Conservation (phyloP, 2,797 vertebrate species). For the Salmo trutta region DNA sequence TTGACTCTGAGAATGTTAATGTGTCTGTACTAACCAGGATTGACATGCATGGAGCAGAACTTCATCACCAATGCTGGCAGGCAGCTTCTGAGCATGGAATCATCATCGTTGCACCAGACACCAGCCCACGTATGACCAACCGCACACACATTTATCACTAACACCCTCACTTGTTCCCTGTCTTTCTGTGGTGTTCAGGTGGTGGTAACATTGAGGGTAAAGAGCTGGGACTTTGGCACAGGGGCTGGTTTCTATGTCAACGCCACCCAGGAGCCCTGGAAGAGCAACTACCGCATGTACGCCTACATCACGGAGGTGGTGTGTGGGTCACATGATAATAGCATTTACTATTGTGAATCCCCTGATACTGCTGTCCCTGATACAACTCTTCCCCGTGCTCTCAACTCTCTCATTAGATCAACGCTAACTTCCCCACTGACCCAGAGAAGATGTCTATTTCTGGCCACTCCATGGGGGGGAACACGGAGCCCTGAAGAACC, state of each 20-base stretch:
- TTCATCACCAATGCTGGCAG: slow-evolving; percentile 91
- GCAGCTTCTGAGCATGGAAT: slow-evolving; percentile 86
- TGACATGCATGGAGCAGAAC: slow-evolving; percentile 96
- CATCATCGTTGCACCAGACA: slow-evolving; percentile 88
- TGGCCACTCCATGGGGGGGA: slow-evolving; percentile 95
- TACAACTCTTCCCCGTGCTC: slow-evolving; percentile 3
- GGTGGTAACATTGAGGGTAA: slow-evolving; percentile 92
- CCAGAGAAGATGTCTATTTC: slow-evolving; percentile 86
- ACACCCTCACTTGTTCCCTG: not conserved
- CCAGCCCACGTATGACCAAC: slow-evolving; percentile 86
- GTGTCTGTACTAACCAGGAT: slow-evolving; percentile 65
- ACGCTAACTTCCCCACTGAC: slow-evolving; percentile 87
- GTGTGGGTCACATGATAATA: slow-evolving; percentile 21
- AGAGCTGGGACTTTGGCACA: slow-evolving; percentile 94
- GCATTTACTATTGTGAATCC: not conserved
- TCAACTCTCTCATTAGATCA: slow-evolving; percentile 89
- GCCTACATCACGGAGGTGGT: slow-evolving; percentile 92
- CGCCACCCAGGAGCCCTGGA: slow-evolving; percentile 92
- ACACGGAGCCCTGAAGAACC: slow-evolving; percentile 91
- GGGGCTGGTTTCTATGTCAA: slow-evolving; percentile 95
- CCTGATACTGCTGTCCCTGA: not conserved
- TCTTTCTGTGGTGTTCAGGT: slow-evolving; percentile 68
- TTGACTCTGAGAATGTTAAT: not conserved
- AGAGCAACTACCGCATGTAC: slow-evolving; percentile 95
- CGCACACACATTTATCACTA: slow-evolving; percentile 8